These are phyloP conservation scores for Hydrolagus affinis DNA, from an alignment of 2,113 vertebrate genomes.

Conservation along the genomic window DNA sequence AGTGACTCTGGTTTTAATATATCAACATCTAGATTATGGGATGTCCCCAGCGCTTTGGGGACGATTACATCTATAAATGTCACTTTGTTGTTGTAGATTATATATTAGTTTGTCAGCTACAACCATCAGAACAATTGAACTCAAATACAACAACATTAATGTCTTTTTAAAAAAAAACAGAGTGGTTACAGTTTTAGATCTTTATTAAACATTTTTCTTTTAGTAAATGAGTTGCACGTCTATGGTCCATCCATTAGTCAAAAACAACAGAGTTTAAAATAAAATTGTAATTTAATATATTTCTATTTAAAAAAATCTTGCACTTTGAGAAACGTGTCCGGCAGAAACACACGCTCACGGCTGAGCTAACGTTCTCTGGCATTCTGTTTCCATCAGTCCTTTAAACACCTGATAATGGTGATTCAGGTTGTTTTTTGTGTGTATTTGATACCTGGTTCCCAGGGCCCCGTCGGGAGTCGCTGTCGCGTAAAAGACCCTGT, in stretches of 20 bases:
- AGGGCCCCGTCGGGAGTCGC: slow-evolving; percentile 60
- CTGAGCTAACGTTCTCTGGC: slow-evolving; percentile 44
- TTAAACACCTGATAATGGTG: slow-evolving; percentile 72
- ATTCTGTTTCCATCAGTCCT: slow-evolving; percentile 59
- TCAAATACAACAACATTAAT: background rate
- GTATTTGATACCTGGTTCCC: slow-evolving; percentile 66
- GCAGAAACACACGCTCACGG: background rate
- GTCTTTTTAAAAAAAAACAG: too few relatives aligned
- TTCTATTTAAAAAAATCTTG: background rate
- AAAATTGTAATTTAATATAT: background rate
- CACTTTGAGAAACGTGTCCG: background rate
- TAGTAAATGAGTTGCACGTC: too few relatives aligned
- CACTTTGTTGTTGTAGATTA: too few relatives aligned
- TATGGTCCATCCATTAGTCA: background rate
- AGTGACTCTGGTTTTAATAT: too few relatives aligned
- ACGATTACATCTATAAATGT: too few relatives aligned
- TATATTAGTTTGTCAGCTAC: too few relatives aligned
- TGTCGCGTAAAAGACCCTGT: slow-evolving; percentile 67
- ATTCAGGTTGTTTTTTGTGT: slow-evolving; percentile 64
- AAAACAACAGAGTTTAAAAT: background rate
- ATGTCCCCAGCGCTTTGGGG: too few relatives aligned
- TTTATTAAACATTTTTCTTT: too few relatives aligned
- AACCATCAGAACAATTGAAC: background rate
- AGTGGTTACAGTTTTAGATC: too few relatives aligned
- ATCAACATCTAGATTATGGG: too few relatives aligned